phyloP scores from a whole-genome alignment of 2,888 invertebrate species.

The Caenorhabditis macrosperma region DNA sequence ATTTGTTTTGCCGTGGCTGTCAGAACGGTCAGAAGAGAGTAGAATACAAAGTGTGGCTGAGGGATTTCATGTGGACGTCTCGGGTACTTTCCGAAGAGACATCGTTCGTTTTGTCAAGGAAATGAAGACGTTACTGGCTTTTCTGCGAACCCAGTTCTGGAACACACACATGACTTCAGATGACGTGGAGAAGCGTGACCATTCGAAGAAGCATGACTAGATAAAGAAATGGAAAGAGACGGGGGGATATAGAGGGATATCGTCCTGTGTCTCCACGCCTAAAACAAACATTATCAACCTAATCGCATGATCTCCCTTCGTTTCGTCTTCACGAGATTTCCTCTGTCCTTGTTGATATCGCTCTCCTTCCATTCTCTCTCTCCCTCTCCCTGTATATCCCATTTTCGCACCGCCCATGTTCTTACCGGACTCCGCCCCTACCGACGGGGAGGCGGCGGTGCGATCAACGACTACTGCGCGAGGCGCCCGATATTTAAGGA shows the following conservation, averaged over 20 bases:
- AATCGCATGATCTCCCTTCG: constrained; percentile 43
- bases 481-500: constrained; percentile 45
- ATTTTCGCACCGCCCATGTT: constrained; percentile 47
- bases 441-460: constrained; percentile 46
- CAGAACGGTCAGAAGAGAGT: no score
- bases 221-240: not conserved
- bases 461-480: constrained; percentile 49
- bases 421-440: constrained; percentile 34
- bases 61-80: no score
- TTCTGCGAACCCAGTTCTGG: not conserved
- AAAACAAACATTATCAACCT: constrained; percentile 58
- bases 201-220: not conserved
- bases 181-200: no score
- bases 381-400: constrained; percentile 9
- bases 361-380: constrained; percentile 11
- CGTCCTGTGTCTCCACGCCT: constrained; percentile 9
- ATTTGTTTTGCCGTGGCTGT: not conserved
- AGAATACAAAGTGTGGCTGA: no score
- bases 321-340: constrained; percentile 29
- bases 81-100: no score
- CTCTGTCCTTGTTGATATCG: constrained; percentile 25
- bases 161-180: not conserved
- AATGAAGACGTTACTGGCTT: not conserved
- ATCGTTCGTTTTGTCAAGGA: no score
- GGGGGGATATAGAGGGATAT: not conserved